Conservation (phyloP, 2,888 invertebrate genomes). For the Yponomeuta cagnagella region DNA sequence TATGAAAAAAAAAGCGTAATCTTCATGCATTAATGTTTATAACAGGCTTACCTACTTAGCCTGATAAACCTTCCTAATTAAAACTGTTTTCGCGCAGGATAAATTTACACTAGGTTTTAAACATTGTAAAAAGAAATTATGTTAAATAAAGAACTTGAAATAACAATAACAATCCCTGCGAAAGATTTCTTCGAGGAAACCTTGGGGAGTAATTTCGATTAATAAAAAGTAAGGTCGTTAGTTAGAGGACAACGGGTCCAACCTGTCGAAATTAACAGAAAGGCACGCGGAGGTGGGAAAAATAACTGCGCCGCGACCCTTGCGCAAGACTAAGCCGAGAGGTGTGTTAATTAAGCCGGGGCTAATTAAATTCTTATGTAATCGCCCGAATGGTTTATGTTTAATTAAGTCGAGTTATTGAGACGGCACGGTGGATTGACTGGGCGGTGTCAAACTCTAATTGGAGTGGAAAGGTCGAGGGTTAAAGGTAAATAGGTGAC, state of each 20-base stretch:
- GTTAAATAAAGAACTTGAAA: no score
- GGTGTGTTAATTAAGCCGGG: neutral
- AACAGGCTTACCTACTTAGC: no score
- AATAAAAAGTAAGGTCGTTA: neutral
- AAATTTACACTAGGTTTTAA: no score
- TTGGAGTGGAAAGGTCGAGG: neutral
- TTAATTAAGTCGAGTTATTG: slow-evolving; percentile 1
- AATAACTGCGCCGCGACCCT: neutral
- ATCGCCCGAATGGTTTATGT: neutral
- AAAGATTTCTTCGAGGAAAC: no score
- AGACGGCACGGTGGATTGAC: neutral
- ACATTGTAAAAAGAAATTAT: no score
- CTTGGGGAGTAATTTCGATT: no score
- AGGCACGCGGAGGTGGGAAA: neutral
- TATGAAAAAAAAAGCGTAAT: no score
- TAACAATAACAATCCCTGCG: no score
- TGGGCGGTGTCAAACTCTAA: neutral
- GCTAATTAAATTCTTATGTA: neutral
- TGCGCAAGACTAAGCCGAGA: neutral
- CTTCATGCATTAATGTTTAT: no score
- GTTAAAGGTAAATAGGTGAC: no score
- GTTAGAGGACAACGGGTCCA: neutral
- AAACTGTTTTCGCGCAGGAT: no score
- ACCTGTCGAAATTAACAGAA: neutral
- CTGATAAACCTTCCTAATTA: no score